Conservation (phyloP, 2,797 vertebrate genomes). For the Characodon lateralis region DNA sequence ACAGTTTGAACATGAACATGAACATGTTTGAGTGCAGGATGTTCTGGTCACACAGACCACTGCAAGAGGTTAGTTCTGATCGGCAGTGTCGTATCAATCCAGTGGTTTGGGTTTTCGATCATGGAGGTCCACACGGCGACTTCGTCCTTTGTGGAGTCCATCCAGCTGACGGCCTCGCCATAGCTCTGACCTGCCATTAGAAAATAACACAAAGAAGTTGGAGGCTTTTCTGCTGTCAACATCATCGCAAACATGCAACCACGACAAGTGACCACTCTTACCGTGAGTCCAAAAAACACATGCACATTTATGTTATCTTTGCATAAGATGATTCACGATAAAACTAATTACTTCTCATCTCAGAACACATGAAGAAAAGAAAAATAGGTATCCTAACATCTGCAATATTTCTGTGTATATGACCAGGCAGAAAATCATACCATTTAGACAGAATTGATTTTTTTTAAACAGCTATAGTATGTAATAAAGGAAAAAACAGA, state of each 20-base stretch:
- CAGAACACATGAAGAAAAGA: background rate
- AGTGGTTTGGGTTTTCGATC: constrained; percentile 84
- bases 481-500: background rate
- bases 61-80: constrained; percentile 86
- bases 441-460: background rate
- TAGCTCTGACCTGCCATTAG: constrained; percentile 88
- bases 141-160: constrained; percentile 94
- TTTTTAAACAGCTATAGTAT: background rate
- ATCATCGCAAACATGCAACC: background rate
- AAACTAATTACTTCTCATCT: background rate
- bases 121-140: constrained; percentile 84
- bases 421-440: background rate
- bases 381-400: background rate
- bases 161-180: constrained; percentile 89
- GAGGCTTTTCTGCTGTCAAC: background rate
- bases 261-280: background rate
- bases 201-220: constrained; percentile 4
- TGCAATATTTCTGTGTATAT: background rate
- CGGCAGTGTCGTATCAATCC: constrained; percentile 88
- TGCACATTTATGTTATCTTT: background rate
- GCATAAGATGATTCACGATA: background rate
- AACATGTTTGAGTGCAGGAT: background rate
- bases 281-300: background rate
- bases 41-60: constrained; percentile 59
- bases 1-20: constrained; percentile 3